A percentile compares a stretch with the other conserved stretches of the same genome.
Conservation (phyloP, 2,113 vertebrate genomes). For the Picathartes gymnocephalus region DNA sequence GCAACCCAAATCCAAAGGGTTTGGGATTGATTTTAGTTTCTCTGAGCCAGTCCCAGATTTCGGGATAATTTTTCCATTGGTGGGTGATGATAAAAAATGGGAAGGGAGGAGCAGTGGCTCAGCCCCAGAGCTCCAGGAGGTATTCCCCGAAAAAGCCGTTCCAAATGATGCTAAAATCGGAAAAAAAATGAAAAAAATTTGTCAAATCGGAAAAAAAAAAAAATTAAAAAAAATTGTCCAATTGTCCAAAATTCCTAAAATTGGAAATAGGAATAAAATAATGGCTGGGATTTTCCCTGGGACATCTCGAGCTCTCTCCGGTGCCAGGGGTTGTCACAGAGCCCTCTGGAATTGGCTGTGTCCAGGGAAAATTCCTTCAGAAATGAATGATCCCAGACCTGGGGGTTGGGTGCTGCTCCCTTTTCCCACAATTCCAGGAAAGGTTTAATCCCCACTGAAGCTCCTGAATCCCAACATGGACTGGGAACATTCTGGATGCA, state of each 20-base stretch:
- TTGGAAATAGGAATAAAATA: not conserved
- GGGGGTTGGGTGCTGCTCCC: not conserved
- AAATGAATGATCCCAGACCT: not conserved
- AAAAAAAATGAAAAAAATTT: accelerated
- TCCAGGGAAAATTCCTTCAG: not conserved
- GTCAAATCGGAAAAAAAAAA: not conserved
- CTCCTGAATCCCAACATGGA: not conserved
- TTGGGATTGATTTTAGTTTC: not conserved
- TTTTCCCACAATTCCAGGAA: not conserved
- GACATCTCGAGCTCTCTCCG: not conserved
- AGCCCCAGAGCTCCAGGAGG: not conserved
- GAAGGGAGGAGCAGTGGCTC: not conserved
- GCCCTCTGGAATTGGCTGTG: not conserved
- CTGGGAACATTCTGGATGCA: not conserved
- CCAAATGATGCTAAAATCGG: not conserved
- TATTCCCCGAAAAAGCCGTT: not conserved
- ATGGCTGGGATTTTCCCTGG: accelerated
- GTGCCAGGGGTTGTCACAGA: accelerated
- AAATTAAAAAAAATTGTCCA: not conserved
- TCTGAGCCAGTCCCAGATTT: not conserved
- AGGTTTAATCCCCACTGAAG: not conserved
- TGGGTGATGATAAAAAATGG: not conserved
- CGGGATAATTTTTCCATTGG: accelerated
- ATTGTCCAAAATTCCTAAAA: not conserved
- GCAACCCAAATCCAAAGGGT: not conserved